Conservation (phyloP, 1,140 invertebrate species). For the Heliconius nattereri region DNA sequence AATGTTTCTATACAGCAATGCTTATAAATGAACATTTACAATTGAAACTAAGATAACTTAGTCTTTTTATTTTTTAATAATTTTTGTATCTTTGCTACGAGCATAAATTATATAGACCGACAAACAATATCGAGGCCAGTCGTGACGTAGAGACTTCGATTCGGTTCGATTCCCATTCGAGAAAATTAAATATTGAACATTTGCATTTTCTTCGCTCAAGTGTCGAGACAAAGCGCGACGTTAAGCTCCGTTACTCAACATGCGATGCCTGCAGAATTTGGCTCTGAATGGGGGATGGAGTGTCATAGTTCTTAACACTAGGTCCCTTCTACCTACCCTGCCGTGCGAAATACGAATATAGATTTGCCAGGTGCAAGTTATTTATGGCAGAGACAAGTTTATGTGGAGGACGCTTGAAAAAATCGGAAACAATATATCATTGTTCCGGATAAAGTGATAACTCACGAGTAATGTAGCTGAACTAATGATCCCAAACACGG, state of each 20-base stretch:
- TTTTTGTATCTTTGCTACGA: background rate
- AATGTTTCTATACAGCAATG: background rate
- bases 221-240: too few relatives aligned
- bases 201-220: too few relatives aligned
- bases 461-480: constrained; percentile 7
- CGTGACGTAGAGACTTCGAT: too few relatives aligned
- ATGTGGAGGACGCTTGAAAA: background rate
- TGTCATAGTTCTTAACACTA: background rate
- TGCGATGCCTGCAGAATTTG: background rate
- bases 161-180: too few relatives aligned
- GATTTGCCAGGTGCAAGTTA: background rate
- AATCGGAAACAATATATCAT: constrained; percentile 9
- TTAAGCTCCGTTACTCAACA: too few relatives aligned
- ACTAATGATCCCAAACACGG: background rate
- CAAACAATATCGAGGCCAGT: too few relatives aligned
- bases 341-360: background rate
- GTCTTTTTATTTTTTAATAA: background rate
- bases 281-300: background rate
- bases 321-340: background rate
- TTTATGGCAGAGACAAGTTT: background rate
- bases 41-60: background rate
- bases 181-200: too few relatives aligned
- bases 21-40: background rate
- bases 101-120: background rate
- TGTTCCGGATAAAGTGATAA: constrained; percentile 9